These are phyloP conservation scores for Scolopax rusticola DNA, from an alignment of 2,797 vertebrate genomes.

Conservation along the genomic window DNA sequence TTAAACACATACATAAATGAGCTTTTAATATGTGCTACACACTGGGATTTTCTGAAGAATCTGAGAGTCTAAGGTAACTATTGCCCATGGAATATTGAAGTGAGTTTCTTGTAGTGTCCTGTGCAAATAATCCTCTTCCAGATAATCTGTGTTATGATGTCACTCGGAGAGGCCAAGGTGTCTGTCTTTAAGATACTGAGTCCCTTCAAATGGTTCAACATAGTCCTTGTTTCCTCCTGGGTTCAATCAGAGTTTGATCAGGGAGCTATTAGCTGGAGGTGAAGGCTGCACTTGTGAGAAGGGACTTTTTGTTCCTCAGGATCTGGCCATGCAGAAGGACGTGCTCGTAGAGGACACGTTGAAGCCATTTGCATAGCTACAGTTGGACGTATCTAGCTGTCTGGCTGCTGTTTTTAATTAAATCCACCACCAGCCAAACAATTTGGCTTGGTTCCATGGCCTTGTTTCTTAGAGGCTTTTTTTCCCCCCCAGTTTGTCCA, in stretches of 20 bases:
- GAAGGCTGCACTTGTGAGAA: background rate
- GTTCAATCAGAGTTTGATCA: background rate
- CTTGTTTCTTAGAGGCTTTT: background rate
- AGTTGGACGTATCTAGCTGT: background rate
- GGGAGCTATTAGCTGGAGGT: background rate
- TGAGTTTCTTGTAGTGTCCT: background rate
- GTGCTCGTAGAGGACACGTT: background rate
- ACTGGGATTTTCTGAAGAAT: background rate
- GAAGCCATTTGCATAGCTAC: background rate
- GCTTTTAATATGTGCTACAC: background rate
- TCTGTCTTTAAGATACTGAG: background rate
- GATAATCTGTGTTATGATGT: background rate
- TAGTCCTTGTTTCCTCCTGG: background rate
- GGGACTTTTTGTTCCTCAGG: background rate
- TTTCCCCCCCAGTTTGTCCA: background rate
- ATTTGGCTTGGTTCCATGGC: conserved; percentile 8
- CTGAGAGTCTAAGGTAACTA: background rate
- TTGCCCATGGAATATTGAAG: background rate
- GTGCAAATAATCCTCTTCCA: background rate
- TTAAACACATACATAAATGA: background rate
- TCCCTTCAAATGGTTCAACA: background rate
- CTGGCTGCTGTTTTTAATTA: conserved; percentile 52
- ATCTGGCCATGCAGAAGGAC: background rate
- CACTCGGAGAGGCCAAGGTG: background rate
- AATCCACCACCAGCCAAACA: background rate